Conservation (phyloP, 2,888 invertebrate species). For the Dolomedes plantarius region DNA sequence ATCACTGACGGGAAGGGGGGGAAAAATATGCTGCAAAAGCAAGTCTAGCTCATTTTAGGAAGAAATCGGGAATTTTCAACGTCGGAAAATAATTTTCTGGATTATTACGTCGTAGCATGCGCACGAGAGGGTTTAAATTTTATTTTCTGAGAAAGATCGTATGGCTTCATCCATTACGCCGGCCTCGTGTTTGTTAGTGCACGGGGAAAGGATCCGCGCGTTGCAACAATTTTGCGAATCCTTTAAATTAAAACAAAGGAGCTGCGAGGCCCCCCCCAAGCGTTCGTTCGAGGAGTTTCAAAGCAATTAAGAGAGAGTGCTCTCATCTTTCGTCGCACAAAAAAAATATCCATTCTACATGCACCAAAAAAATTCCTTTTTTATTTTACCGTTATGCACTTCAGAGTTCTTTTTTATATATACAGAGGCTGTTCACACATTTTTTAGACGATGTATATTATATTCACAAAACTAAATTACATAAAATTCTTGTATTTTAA, state of each 20-base stretch:
- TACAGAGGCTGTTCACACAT: too few relatives aligned
- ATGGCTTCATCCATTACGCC: neutral
- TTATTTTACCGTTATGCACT: too few relatives aligned
- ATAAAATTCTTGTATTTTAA: too few relatives aligned
- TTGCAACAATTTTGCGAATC: neutral
- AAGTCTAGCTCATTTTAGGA: constrained; percentile 66
- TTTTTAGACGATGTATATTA: too few relatives aligned
- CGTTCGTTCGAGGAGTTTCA: neutral
- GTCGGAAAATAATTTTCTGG: constrained; percentile 66
- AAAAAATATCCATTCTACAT: too few relatives aligned
- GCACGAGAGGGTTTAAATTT: constrained; percentile 31
- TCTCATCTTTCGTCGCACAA: constrained; percentile 3
- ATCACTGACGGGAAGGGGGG: constrained; percentile 20
- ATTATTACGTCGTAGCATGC: constrained; percentile 57
- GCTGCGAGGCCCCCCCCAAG: neutral
- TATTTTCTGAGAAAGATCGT: constrained; percentile 1
- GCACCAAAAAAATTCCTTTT: too few relatives aligned
- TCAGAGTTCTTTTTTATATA: too few relatives aligned
- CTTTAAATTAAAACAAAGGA: neutral
- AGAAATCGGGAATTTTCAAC: constrained; percentile 43
- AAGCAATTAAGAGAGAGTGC: neutral
- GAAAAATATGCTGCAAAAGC: constrained; percentile 59
- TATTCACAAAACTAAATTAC: too few relatives aligned
- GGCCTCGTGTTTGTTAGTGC: constrained; percentile 8
- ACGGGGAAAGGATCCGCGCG: neutral